These are phyloP conservation scores for Branchellion lobata DNA, from an alignment of 2,888 invertebrate species.

Conservation along the genomic window DNA sequence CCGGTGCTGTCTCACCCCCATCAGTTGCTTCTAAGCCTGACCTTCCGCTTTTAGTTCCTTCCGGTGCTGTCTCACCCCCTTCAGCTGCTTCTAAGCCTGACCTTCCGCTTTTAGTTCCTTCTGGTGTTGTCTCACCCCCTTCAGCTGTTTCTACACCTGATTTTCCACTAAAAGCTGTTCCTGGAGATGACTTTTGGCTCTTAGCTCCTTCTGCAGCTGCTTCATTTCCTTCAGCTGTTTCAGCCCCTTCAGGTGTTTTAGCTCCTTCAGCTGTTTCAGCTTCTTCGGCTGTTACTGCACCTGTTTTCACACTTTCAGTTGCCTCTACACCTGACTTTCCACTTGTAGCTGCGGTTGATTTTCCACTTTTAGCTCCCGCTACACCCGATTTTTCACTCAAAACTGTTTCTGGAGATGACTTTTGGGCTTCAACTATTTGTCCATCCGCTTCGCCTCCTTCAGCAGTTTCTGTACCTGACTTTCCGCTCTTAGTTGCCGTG, in stretches of 20 bases:
- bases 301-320: neutral
- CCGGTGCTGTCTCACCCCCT: slow-evolving; percentile 54
- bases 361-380: neutral
- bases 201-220: slow-evolving; percentile 44
- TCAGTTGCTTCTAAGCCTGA: no score
- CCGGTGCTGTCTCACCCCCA: neutral
- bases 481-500: neutral
- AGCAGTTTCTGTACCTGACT: neutral
- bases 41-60: neutral
- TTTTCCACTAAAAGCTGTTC: neutral
- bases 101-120: neutral
- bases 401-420: neutral
- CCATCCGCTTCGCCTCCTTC: slow-evolving; percentile 10
- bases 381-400: neutral
- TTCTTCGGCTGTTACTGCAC: neutral
- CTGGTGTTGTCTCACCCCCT: slow-evolving; percentile 54
- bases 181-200: neutral
- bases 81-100: no score
- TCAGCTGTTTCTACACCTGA: slow-evolving; percentile 51
- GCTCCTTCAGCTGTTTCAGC: neutral
- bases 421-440: neutral
- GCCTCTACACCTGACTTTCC: neutral
- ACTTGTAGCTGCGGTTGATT: neutral
- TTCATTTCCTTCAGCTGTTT: slow-evolving; percentile 53
- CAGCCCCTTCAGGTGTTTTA: neutral